Evolutionary conservation across 2,888 invertebrate species (phyloP), one percentile per base, ranked within the genome.

Genomic region (Polymixis flavicincta): DNA sequence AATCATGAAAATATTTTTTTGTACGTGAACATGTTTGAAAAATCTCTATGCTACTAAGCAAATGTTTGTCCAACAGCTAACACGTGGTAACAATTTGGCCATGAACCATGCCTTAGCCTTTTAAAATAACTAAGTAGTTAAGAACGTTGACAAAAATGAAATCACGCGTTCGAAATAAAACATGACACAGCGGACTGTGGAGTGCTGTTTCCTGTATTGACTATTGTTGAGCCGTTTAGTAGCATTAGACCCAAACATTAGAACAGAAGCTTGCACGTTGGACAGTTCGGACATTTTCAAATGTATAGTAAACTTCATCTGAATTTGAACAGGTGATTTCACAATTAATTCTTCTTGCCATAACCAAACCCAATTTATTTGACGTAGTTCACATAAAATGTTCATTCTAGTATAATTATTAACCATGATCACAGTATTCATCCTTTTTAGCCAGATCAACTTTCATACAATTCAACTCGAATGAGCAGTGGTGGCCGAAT

Each of bases 81-180:
- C 32, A 5, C 50, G 25, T 52, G 22, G 32, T 22, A 60, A 19
- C 32, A 52, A 32, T 45, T 54, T 76, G 78, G n/a, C 76, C 78
- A 50, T 77, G 76, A 77, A 70, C 63, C 63, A 70, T 14, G 9
- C 50, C 52, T 45, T 50, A 63, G 48, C 50, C 25, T 76, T 76
- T 76, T 63, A 19, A 63, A 76, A 63, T 69, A 50, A 48, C n/a
- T n/a, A 37, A 70, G 32, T 63, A 76, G 61, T 8, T 55, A 45
- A 7, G 22, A 50, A 57, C 25, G 50, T 77, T 69, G 50, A 69
- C 55, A 32, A 70, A 70, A 70, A 77, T 77, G 25, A 63, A 77
- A 77, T 70, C 63, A 70, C 52, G 17, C 32, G 5, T 70, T 78
- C 57, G 11, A 70, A 77, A 70, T 70, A 77, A 57, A 70, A 52